A percentile compares a stretch with the other conserved stretches of the same genome.
These are phyloP conservation scores for Climacteris rufus DNA, from an alignment of 2,113 vertebrate genomes.

Conservation along the genomic window DNA sequence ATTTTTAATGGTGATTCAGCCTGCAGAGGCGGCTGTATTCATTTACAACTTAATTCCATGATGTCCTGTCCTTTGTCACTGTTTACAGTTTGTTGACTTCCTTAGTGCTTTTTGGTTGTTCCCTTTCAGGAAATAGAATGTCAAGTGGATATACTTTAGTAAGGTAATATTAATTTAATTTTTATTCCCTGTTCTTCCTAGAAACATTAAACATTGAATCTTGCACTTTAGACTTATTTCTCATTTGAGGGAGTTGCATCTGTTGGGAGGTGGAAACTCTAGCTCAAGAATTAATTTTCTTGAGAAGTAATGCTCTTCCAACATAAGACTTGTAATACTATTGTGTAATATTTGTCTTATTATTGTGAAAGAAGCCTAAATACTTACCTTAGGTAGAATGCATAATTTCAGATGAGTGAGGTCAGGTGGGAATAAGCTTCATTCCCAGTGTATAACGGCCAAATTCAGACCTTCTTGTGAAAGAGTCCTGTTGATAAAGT, in stretches of 20 bases:
- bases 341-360: background rate
- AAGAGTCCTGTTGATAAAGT: background rate
- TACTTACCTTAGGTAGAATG: background rate
- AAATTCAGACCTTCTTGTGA: background rate
- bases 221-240: background rate
- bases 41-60: slow-evolving; percentile 19
- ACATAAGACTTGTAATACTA: background rate
- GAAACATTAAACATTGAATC: background rate
- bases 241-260: background rate
- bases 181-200: background rate
- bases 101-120: slow-evolving; percentile 3
- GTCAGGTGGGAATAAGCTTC: background rate
- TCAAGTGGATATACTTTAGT: background rate
- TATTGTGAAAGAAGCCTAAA: background rate
- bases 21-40: background rate
- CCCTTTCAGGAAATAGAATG: slow-evolving; percentile 1
- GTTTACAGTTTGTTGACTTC: slow-evolving; percentile 49
- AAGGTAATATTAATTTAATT: background rate
- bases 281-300: background rate
- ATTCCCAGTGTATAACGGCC: background rate
- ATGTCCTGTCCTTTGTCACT: background rate
- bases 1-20: slow-evolving; percentile 19
- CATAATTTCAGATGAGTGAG: background rate
- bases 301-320: background rate
- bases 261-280: background rate